Evolutionary conservation across 2,888 invertebrate genomes (phyloP).

Genomic region (Rhamnusium bicolor): DNA sequence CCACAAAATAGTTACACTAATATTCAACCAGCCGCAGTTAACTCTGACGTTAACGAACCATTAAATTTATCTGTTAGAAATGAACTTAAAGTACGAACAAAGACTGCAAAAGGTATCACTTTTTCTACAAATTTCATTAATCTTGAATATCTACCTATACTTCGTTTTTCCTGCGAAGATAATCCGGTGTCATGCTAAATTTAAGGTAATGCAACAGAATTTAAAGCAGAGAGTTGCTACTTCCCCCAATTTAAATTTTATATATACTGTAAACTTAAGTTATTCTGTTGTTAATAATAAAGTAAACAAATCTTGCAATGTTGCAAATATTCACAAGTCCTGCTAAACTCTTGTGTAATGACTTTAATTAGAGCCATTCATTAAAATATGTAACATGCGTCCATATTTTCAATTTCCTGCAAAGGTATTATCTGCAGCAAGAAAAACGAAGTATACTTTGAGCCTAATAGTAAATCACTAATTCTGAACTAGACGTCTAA

Average conservation of each 20-base stretch:
- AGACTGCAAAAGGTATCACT: constrained; percentile 64
- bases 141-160: neutral
- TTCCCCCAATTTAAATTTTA: no score
- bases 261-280: no score
- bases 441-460: neutral
- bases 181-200: neutral
- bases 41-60: constrained; percentile 66
- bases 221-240: no score
- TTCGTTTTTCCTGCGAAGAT: neutral
- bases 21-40: constrained; percentile 51
- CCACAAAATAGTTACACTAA: constrained; percentile 53
- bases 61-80: constrained; percentile 68
- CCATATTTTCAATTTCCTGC: no score
- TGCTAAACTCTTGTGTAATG: no score
- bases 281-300: no score
- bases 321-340: no score
- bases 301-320: no score
- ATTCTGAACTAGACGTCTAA: no score
- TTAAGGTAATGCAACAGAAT: no score
- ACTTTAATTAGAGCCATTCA: no score
- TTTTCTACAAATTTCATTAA: neutral
- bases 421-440: neutral
- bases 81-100: constrained; percentile 64
- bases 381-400: no score
- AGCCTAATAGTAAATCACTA: neutral